Evolutionary conservation across 2,888 invertebrate genomes (phyloP).

Genomic region (Noctua pronuba): DNA sequence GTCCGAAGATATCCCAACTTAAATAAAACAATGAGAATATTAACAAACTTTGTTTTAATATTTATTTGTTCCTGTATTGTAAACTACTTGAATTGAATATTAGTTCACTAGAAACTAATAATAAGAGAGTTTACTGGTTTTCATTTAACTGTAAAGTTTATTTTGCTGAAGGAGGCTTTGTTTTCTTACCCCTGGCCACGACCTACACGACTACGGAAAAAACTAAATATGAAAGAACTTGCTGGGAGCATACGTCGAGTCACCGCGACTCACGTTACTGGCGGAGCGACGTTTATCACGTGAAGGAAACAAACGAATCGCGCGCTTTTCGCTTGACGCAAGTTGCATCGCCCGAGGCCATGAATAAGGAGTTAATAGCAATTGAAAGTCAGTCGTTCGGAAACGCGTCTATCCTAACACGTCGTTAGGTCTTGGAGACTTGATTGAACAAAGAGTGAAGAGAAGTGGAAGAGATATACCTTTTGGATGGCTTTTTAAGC

Average conservation of each 20-base stretch:
- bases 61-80: conserved; percentile 24
- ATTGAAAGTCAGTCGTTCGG: conserved; percentile 37
- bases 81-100: conserved; percentile 13
- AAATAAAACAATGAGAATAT: conserved; percentile 31
- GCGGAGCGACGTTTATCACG: not conserved
- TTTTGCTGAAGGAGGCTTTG: not conserved
- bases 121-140: not conserved
- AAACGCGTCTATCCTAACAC: conserved; percentile 27
- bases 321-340: not conserved
- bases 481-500: not conserved
- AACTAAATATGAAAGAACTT: too few relatives aligned
- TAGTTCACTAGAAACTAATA: conserved; percentile 5
- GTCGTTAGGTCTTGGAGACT: conserved; percentile 3
- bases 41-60: conserved; percentile 29
- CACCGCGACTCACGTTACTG: not conserved
- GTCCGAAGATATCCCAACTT: conserved; percentile 9
- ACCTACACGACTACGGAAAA: too few relatives aligned
- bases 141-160: not conserved
- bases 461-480: not conserved
- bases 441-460: conserved; percentile 33
- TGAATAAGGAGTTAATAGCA: not conserved
- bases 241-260: not conserved
- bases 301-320: not conserved
- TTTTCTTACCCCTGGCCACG: not conserved
- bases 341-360: not conserved